phyloP scores from a whole-genome alignment of 2,797 vertebrate species.

The Carduelis carduelis region DNA sequence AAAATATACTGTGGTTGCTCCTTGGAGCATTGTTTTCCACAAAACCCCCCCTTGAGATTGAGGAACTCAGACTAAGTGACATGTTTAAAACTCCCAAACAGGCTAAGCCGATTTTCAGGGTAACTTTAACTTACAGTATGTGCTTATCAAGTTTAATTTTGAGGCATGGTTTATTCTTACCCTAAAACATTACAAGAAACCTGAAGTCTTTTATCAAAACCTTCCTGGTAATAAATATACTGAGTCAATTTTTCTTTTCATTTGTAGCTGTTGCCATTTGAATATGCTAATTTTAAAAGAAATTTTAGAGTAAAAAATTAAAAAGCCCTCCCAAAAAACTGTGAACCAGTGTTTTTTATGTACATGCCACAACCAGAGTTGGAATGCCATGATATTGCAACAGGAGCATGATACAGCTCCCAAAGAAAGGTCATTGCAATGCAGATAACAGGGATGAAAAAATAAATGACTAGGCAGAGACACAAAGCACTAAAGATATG shows the following conservation, averaged over 20 bases:
- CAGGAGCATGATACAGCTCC: fast-evolving
- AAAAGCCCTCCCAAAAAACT: background rate
- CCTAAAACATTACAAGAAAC: background rate
- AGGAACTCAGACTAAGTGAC: background rate
- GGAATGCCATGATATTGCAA: fast-evolving
- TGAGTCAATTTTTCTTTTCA: background rate
- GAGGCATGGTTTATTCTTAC: background rate
- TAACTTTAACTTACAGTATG: background rate
- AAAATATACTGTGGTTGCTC: background rate
- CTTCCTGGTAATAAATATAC: background rate
- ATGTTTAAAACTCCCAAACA: background rate
- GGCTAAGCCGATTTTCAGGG: background rate
- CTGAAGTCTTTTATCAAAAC: background rate
- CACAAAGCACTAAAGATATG: background rate
- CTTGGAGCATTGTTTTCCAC: background rate
- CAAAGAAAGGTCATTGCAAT: background rate
- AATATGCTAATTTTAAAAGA: background rate
- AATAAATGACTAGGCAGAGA: background rate
- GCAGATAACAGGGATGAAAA: background rate
- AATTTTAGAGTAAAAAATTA: background rate
- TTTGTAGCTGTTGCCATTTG: background rate
- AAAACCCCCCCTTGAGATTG: background rate
- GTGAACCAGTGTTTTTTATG: background rate
- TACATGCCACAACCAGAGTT: no score
- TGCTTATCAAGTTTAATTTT: background rate